phyloP scores from a whole-genome alignment of 1,140 invertebrate genomes.

The Lepidostoma basale region DNA sequence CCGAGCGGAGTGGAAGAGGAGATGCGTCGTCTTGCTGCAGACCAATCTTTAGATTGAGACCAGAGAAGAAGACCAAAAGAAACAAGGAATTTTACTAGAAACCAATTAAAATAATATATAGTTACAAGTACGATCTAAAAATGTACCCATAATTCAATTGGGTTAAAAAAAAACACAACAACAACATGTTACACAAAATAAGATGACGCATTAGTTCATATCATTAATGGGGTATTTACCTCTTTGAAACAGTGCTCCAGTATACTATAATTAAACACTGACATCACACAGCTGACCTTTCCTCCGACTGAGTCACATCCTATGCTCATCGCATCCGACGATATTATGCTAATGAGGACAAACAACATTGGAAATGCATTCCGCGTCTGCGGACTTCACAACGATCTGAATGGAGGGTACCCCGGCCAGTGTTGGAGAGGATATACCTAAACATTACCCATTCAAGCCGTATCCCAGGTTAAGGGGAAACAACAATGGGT shows the following conservation, averaged over 20 bases:
- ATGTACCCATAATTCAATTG: too few species aligned
- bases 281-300: not conserved
- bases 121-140: too few species aligned
- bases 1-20: too few species aligned
- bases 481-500: not conserved
- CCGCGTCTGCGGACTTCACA: not conserved
- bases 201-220: not conserved
- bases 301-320: not conserved
- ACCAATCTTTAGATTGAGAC: too few species aligned
- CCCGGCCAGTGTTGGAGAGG: not conserved
- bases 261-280: not conserved
- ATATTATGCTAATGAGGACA: not conserved
- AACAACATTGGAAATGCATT: not conserved
- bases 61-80: too few species aligned
- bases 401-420: not conserved
- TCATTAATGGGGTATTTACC: not conserved
- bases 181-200: not conserved
- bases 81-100: too few species aligned
- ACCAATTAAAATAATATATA: too few species aligned
- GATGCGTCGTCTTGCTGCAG: too few species aligned
- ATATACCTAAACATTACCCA: too few species aligned
- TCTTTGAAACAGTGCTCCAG: not conserved
- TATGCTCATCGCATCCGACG: not conserved
- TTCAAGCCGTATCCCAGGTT: not conserved
- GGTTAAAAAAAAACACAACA: too few species aligned